Conservation (phyloP, 2,888 invertebrate genomes). For the Agrotis ipsilon region DNA sequence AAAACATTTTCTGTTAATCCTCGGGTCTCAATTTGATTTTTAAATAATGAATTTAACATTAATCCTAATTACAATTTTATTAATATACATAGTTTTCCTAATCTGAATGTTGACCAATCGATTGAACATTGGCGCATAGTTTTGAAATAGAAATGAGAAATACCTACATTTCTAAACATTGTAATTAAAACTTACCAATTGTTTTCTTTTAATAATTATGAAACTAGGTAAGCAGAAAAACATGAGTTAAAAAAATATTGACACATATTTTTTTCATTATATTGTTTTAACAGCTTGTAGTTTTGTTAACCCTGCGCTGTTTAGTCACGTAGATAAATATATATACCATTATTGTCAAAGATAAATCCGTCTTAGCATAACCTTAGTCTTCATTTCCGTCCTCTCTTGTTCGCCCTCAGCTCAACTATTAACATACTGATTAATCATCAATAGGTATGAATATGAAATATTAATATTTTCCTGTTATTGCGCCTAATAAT, state of each 20-base stretch:
- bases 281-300: not conserved
- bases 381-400: slow-evolving; percentile 39
- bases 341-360: not conserved
- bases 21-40: no score
- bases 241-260: no score
- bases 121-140: not conserved
- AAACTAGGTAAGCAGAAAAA: no score
- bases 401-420: slow-evolving; percentile 43
- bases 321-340: slow-evolving; percentile 2
- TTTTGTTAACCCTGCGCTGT: not conserved
- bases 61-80: not conserved
- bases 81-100: not conserved
- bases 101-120: no score
- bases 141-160: not conserved
- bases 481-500: slow-evolving; percentile 39
- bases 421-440: slow-evolving; percentile 43
- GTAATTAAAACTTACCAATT: no score
- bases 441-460: slow-evolving; percentile 25
- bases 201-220: no score
- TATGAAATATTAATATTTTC: slow-evolving; percentile 50
- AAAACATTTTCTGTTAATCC: slow-evolving; percentile 3
- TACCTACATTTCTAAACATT: not conserved
- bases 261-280: not conserved
- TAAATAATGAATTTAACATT: not conserved
- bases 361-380: slow-evolving; percentile 31